Percentiles rank a stretch among this genome's conserved stretches.
phyloP scores from a whole-genome alignment of 2,888 invertebrate genomes.

The Microctonus aethiopoides region DNA sequence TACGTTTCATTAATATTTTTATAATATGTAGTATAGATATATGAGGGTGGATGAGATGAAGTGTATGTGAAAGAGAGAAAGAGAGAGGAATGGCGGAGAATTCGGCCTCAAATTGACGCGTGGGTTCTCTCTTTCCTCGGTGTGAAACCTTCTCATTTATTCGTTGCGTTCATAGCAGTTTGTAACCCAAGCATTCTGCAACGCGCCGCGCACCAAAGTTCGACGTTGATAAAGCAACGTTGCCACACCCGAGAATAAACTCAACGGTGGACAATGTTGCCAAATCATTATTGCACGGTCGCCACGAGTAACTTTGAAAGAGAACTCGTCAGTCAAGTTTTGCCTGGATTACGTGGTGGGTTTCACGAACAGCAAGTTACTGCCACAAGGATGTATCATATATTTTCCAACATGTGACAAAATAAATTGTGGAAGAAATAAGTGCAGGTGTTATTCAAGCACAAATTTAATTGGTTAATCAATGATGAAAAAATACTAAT shows the following conservation, averaged over 20 bases:
- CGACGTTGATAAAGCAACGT: constrained; percentile 23
- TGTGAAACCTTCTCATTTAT: constrained; percentile 18
- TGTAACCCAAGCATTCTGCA: constrained; percentile 32
- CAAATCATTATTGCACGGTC: constrained; percentile 25
- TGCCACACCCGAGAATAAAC: constrained; percentile 14
- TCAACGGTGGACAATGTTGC: constrained; percentile 31
- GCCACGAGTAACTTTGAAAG: constrained; percentile 45
- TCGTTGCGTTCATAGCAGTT: neutral
- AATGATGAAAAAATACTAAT: too few species aligned
- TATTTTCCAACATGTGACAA: too few species aligned
- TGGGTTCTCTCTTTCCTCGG: constrained; percentile 17
- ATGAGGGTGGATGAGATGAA: too few species aligned
- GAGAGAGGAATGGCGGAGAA: neutral
- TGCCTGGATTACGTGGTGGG: constrained; percentile 52
- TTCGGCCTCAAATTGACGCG: constrained; percentile 4
- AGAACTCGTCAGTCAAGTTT: constrained; percentile 56
- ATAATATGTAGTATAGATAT: too few species aligned
- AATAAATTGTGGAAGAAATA: too few species aligned
- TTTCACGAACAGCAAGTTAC: too few species aligned
- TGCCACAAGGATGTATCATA: too few species aligned
- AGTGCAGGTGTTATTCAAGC: too few species aligned
- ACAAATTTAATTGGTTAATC: too few species aligned
- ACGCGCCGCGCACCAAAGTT: constrained; percentile 6
- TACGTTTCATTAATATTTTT: too few species aligned
- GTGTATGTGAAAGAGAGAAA: neutral